A percentile compares a stretch with the other conserved stretches of the same genome.
Conservation (phyloP, 1,140 invertebrate genomes). For the Drusus annulatus region DNA sequence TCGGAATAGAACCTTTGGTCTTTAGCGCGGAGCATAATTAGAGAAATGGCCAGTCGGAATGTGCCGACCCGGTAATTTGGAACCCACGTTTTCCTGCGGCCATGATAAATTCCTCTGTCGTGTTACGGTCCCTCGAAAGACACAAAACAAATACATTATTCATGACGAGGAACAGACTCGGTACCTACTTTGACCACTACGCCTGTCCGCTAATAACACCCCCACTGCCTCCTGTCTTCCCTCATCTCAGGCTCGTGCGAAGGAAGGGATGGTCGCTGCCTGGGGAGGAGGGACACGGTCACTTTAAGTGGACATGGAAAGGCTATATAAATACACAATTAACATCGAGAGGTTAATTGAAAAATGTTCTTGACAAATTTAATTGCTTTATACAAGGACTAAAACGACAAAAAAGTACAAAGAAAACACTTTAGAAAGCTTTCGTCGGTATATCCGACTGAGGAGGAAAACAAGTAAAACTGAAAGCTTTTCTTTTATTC, state of each 20-base stretch:
- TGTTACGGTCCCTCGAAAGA: slow-evolving; percentile 32
- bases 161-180: slow-evolving; percentile 34
- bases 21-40: slow-evolving; percentile 33
- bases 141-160: slow-evolving; percentile 43
- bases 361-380: background rate
- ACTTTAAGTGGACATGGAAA: slow-evolving; percentile 8
- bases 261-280: no score
- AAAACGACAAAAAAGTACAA: no score
- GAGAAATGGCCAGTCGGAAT: slow-evolving; percentile 32
- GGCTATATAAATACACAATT: slow-evolving; percentile 27
- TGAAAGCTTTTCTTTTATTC: no score
- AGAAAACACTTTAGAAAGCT: no score
- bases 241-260: no score
- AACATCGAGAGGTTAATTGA: slow-evolving; percentile 11
- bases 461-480: no score
- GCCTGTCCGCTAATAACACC: slow-evolving; percentile 31
- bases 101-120: slow-evolving; percentile 39
- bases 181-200: slow-evolving; percentile 27
- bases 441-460: no score
- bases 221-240: background rate
- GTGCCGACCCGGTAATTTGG: slow-evolving; percentile 27
- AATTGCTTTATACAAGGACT: no score
- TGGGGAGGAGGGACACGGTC: background rate
- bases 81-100: slow-evolving; percentile 22
- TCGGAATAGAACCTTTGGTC: slow-evolving; percentile 28